Conservation (phyloP, 2,888 invertebrate genomes). For the Polymixis lichenea region DNA sequence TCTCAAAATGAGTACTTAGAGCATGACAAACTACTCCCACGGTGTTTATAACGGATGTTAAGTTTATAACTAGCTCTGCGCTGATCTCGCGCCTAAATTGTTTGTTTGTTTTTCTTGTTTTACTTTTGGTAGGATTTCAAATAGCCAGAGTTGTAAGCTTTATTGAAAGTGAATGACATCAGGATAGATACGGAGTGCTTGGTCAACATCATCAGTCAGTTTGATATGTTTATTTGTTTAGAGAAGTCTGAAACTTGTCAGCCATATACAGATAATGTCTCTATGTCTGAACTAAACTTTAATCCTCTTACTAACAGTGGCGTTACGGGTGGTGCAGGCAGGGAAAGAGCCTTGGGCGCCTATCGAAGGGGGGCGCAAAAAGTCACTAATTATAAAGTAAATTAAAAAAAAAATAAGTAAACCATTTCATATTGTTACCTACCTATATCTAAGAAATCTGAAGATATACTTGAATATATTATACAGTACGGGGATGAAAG, state of each 20-base stretch:
- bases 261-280: not conserved
- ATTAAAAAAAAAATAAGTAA: too few species aligned
- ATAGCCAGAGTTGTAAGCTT: not conserved
- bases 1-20: slow-evolving; percentile 51
- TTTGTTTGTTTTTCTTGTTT: not conserved
- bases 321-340: too few species aligned
- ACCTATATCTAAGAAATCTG: too few species aligned
- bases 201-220: not conserved
- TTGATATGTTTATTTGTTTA: not conserved
- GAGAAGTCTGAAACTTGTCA: not conserved
- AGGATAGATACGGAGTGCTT: not conserved
- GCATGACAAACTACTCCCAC: slow-evolving; percentile 57
- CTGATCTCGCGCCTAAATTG: not conserved
- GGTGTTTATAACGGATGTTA: slow-evolving; percentile 20
- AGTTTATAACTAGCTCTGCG: slow-evolving; percentile 9
- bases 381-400: too few species aligned
- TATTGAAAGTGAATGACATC: not conserved
- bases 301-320: too few species aligned
- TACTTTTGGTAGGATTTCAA: not conserved
- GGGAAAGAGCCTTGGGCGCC: too few species aligned
- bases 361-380: too few species aligned
- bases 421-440: too few species aligned
- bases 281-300: not conserved
- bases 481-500: too few species aligned
- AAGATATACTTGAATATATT: too few species aligned